phyloP scores from a whole-genome alignment of 2,113 vertebrate genomes.

The Cichladusa arquata region DNA sequence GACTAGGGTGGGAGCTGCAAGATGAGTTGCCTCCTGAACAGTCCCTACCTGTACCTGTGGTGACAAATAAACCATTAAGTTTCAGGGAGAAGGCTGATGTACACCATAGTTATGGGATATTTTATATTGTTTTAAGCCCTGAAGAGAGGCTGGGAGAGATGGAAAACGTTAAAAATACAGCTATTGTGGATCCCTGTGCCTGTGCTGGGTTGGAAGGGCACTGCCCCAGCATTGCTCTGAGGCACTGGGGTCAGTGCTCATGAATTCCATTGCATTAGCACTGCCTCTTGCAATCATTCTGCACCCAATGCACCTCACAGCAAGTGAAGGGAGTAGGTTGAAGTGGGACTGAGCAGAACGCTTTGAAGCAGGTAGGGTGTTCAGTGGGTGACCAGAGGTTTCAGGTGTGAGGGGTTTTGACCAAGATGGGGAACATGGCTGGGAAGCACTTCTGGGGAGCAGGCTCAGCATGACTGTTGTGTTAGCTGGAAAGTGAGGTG shows the following conservation, averaged over 20 bases:
- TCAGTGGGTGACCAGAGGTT: not conserved
- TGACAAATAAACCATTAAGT: not conserved
- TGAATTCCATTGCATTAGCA: not conserved
- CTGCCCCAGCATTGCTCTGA: not conserved
- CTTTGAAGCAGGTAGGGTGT: not conserved
- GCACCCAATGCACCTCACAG: not conserved
- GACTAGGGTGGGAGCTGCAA: not conserved
- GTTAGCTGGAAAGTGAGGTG: not conserved
- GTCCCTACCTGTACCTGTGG: not conserved
- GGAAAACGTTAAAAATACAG: not conserved
- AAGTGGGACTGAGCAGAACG: not conserved
- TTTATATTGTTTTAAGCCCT: not conserved
- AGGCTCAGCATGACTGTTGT: not conserved
- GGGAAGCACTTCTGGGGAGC: not conserved
- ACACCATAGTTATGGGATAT: not conserved
- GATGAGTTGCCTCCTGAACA: not conserved
- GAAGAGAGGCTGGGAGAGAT: not conserved
- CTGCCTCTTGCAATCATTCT: not conserved
- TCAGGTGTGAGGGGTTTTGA: not conserved
- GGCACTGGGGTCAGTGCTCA: not conserved
- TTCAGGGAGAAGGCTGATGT: not conserved
- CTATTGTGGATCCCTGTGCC: not conserved
- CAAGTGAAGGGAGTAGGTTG: accelerated
- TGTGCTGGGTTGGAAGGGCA: not conserved
- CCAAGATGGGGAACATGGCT: not conserved